These are phyloP conservation scores for Leptinotarsa rubiginosa DNA, from an alignment of 2,888 invertebrate genomes.

Conservation along the genomic window DNA sequence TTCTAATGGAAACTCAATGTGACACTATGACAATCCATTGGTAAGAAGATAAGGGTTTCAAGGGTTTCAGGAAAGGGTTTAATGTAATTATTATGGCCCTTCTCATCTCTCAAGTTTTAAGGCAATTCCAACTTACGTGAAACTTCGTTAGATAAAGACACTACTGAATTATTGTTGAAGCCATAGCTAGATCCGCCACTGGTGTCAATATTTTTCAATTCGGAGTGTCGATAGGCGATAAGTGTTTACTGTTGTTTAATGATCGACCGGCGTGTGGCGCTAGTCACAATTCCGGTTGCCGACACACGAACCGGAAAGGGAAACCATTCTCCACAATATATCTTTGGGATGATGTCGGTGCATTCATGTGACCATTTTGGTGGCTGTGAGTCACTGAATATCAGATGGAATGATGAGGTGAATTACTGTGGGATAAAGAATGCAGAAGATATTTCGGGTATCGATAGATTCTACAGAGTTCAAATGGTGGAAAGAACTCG, in stretches of 20 bases:
- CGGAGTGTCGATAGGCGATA: slow-evolving; percentile 61
- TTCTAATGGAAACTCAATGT: too few species aligned
- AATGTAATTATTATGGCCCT: too few species aligned
- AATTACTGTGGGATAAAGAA: not conserved
- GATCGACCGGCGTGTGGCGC: slow-evolving; percentile 58
- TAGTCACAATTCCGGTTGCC: slow-evolving; percentile 60
- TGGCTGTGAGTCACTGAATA: slow-evolving; percentile 4
- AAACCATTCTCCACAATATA: slow-evolving; percentile 54
- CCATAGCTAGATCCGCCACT: not conserved
- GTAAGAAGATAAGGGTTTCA: too few species aligned
- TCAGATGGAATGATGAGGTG: not conserved
- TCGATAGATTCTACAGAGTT: not conserved
- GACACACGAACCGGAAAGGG: slow-evolving; percentile 57
- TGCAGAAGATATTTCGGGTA: not conserved
- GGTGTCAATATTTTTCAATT: slow-evolving; percentile 55
- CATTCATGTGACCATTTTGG: not conserved
- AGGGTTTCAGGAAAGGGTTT: too few species aligned
- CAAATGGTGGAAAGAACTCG: too few species aligned
- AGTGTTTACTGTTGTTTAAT: slow-evolving; percentile 63
- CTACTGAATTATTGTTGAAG: not conserved
- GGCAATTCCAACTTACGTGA: too few species aligned
- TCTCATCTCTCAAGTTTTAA: too few species aligned
- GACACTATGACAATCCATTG: too few species aligned
- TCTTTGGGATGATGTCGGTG: slow-evolving; percentile 1
- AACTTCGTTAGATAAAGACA: too few species aligned